Percentiles rank a stretch among this genome's conserved stretches.
phyloP scores from a whole-genome alignment of 1,140 invertebrate genomes.

The Drosophila prosaltans region DNA sequence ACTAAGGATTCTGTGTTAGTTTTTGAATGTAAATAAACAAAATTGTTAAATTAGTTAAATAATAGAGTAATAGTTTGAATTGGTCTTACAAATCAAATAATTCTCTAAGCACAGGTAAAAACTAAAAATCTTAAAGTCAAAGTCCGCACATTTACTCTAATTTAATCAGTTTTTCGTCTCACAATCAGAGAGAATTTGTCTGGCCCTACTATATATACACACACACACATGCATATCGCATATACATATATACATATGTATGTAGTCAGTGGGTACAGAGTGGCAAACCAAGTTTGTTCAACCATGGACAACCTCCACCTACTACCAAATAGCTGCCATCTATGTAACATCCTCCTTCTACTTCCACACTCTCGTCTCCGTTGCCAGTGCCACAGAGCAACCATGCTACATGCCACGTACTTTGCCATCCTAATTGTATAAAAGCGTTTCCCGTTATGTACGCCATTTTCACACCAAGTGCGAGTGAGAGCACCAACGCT shows the following conservation, averaged over 20 bases:
- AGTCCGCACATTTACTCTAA: conserved; percentile 5
- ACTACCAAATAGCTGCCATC: not conserved
- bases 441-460: conserved; percentile 78
- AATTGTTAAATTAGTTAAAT: no score
- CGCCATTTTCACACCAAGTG: conserved; percentile 65
- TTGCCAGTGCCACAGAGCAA: conserved; percentile 7
- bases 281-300: conserved; percentile 22
- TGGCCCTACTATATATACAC: not conserved
- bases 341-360: not conserved
- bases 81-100: no score
- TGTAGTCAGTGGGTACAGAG: not conserved
- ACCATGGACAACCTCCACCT: conserved; percentile 12
- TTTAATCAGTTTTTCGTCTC: conserved; percentile 19
- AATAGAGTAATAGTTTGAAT: no score
- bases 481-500: conserved; percentile 3
- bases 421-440: conserved; percentile 74
- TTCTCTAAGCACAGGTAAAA: not conserved
- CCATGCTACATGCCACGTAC: conserved; percentile 58
- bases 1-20: no score
- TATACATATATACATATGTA: not conserved
- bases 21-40: no score
- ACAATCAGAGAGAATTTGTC: conserved; percentile 9
- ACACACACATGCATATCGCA: no score
- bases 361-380: not conserved
- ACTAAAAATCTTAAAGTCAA: conserved; percentile 16